Percentiles rank a stretch among this genome's conserved stretches.
Evolutionary conservation across 2,888 invertebrate species (phyloP).

Genomic region (Tenodera sinensis): DNA sequence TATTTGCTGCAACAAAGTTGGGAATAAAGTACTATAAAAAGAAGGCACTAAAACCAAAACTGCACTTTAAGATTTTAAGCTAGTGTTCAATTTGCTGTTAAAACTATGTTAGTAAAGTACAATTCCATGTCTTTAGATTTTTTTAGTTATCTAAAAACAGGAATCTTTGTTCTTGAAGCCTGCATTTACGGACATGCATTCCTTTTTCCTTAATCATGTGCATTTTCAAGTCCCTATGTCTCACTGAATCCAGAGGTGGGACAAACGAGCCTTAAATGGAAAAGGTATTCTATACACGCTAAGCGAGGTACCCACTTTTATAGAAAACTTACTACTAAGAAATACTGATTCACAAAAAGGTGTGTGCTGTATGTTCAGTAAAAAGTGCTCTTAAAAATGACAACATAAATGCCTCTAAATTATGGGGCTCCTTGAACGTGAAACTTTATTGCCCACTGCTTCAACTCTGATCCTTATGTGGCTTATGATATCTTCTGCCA

Average conservation of each 20-base stretch:
- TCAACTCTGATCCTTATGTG: conserved; percentile 70
- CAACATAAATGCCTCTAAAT: background rate
- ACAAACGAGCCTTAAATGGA: background rate
- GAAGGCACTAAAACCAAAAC: background rate
- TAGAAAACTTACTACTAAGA: background rate
- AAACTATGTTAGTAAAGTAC: background rate
- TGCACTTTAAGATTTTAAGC: background rate
- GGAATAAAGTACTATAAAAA: background rate
- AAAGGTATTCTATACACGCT: background rate
- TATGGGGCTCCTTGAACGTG: background rate
- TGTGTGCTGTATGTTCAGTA: background rate
- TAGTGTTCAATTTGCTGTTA: background rate
- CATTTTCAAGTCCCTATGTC: background rate
- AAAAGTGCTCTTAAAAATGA: background rate
- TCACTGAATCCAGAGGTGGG: background rate
- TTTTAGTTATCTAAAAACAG: no score
- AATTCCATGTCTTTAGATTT: no score
- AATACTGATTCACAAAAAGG: background rate
- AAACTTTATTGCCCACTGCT: conserved; percentile 23
- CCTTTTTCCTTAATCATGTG: background rate
- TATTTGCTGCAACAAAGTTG: background rate
- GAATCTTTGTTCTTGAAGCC: no score
- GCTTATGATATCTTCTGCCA: conserved; percentile 78
- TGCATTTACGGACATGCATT: background rate
- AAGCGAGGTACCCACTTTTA: background rate